Evolutionary conservation across 2,888 invertebrate genomes (phyloP).

Genomic region (Drosophila diplacantha): DNA sequence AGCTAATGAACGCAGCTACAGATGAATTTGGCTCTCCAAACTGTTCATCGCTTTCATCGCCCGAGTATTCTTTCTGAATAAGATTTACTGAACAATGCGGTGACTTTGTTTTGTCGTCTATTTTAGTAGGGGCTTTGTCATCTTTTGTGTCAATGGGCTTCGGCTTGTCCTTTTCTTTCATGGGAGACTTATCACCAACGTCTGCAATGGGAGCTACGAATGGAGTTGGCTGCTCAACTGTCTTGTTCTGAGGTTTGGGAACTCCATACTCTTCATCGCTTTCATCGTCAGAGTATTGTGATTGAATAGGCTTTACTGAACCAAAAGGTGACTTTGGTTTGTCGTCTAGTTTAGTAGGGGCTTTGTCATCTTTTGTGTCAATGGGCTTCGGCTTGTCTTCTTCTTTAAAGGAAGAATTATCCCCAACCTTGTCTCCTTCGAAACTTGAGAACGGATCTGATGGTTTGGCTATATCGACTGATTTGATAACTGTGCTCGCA

Average conservation of each 20-base stretch:
- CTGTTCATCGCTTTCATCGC: slow-evolving; percentile 20
- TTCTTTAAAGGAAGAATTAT: slow-evolving; percentile 2
- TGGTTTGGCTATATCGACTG: neutral
- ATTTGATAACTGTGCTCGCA: neutral
- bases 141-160: neutral
- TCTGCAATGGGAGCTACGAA: neutral
- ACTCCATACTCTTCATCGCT: slow-evolving; percentile 9
- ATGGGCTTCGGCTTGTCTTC: neutral
- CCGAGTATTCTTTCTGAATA: slow-evolving; percentile 7
- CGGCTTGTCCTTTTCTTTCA: neutral
- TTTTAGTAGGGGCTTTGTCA: slow-evolving; percentile 6
- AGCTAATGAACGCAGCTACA: neutral
- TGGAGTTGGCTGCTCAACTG: neutral
- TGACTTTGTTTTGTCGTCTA: slow-evolving; percentile 25
- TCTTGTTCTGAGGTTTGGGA: slow-evolving; percentile 11
- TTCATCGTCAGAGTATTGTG: slow-evolving; percentile 22
- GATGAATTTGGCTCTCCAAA: neutral
- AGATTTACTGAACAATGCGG: neutral
- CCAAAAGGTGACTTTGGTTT: slow-evolving; percentile 12
- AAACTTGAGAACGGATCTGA: neutral
- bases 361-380: slow-evolving; percentile 2
- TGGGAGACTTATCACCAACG: slow-evolving; percentile 1
- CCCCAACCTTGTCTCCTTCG: neutral
- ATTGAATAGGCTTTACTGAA: neutral
- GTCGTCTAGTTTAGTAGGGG: slow-evolving; percentile 13